Percentiles rank a stretch among this genome's conserved stretches.
These are phyloP conservation scores for Drosophila subquinaria DNA, from an alignment of 2,888 invertebrate genomes.

Conservation along the genomic window DNA sequence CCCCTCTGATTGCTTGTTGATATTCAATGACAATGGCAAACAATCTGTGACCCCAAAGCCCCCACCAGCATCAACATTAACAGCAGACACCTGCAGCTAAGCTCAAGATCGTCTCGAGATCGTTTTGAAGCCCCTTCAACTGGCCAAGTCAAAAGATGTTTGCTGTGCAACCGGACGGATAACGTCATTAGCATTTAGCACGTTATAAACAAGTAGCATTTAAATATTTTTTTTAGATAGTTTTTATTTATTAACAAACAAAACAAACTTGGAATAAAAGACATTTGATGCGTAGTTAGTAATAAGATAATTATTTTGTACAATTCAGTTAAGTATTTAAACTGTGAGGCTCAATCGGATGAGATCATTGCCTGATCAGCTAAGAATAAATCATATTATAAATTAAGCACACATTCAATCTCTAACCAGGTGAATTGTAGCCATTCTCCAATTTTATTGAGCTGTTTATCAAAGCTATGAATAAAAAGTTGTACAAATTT, in stretches of 20 bases:
- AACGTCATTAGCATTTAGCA: conserved; percentile 59
- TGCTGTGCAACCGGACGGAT: conserved; percentile 29
- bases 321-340: conserved; percentile 16
- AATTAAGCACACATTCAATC: conserved; percentile 1
- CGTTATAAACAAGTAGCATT: conserved; percentile 44
- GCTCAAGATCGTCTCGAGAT: conserved; percentile 39
- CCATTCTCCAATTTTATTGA: conserved; percentile 1
- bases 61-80: conserved; percentile 9
- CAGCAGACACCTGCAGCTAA: conserved; percentile 57
- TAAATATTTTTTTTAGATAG: conserved; percentile 33
- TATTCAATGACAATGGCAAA: conserved; percentile 70
- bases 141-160: conserved; percentile 4
- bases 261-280: conserved; percentile 5
- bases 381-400: conserved; percentile 39
- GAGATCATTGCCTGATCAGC: conserved; percentile 45
- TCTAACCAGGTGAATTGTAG: neutral
- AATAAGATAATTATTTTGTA: conserved; percentile 24
- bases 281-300: conserved; percentile 50
- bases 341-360: conserved; percentile 29
- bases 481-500: neutral
- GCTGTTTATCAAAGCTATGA: conserved; percentile 2
- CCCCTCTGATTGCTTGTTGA: conserved; percentile 31
- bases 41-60: conserved; percentile 44
- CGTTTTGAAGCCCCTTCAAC: conserved; percentile 6
- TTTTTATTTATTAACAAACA: conserved; percentile 48